These are phyloP conservation scores for Empis stercorea DNA, from an alignment of 2,888 invertebrate genomes.

Conservation along the genomic window DNA sequence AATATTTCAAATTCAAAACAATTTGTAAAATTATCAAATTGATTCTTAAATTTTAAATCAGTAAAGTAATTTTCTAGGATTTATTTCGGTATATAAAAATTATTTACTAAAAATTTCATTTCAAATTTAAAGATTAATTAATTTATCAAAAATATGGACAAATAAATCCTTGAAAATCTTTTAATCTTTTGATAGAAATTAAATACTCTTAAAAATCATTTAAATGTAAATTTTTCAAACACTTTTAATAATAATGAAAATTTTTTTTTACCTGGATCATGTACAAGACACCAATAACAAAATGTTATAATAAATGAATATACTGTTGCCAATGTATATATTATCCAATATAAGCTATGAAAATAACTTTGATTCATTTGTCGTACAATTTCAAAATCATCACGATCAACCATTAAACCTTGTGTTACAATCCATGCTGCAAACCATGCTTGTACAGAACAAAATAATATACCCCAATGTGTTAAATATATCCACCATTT, in stretches of 20 bases:
- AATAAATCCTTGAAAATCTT: too few relatives aligned
- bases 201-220: too few relatives aligned
- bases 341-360: constrained; percentile 35
- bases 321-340: constrained; percentile 36
- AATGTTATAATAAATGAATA: constrained; percentile 36
- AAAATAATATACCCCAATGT: constrained; percentile 35
- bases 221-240: too few relatives aligned
- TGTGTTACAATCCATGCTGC: constrained; percentile 37
- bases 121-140: too few relatives aligned
- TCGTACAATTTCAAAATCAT: constrained; percentile 35
- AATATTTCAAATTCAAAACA: too few relatives aligned
- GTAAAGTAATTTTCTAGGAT: too few relatives aligned
- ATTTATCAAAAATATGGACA: too few relatives aligned
- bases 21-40: background rate
- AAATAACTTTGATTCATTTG: constrained; percentile 35
- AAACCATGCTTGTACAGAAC: constrained; percentile 35
- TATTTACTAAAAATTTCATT: too few relatives aligned
- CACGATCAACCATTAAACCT: constrained; percentile 38
- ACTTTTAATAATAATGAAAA: too few relatives aligned
- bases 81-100: too few relatives aligned
- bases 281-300: constrained; percentile 44
- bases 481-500: constrained; percentile 39
- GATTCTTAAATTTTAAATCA: too few relatives aligned
- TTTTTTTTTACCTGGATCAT: constrained; percentile 59
- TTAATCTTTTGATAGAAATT: too few relatives aligned